Evolutionary conservation across 1,140 invertebrate genomes (phyloP), one percentile per base, ranked within the genome.

Genomic region (Sarcophaga bullata): DNA sequence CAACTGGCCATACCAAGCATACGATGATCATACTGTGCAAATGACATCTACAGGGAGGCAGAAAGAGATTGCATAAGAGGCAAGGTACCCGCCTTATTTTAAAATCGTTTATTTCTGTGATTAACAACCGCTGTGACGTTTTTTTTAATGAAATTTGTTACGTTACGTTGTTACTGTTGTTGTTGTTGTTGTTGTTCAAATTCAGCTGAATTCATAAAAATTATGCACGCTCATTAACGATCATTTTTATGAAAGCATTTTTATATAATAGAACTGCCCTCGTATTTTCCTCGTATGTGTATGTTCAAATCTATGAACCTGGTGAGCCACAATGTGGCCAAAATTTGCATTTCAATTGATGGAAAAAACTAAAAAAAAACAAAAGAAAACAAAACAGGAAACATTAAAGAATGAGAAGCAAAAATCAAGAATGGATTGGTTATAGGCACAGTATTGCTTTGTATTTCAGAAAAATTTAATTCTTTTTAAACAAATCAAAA

Each of bases 71-170:
- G 25, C 25, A 37, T 37, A 37, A 68, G 73, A 78, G 75, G 75
- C 75, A 9, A 11, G 25, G 25, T 3, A 78, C 50, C 50, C 75
- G 75, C 75, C 75, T 78, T 37, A 37, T 37, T n/a, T 52, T 50
- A 9, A 76, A 78, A 78, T 52, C 10, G 19, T 19, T 78, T 50
- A n/a, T 19, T 17, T 78, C 37, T 52, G 48, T 78, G 48, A 78
- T 78, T 78, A 78, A 78, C 75, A 78, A 78, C 75, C 75, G 75
- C 75, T 78, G 75, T 78, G 75, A 78, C 75, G 25, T 76, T 49
- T 49, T 48, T 78, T 76, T 76, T n/a, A n/a, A n/a, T n/a, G n/a
- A n/a, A n/a, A n/a, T n/a, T n/a, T n/a, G n/a, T n/a, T n/a, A n/a
- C n/a, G n/a, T n/a, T n/a, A n/a, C n/a, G n/a, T n/a, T n/a, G n/a